Conservation (phyloP, 2,888 invertebrate genomes). For the Chydorus sphaericus region DNA sequence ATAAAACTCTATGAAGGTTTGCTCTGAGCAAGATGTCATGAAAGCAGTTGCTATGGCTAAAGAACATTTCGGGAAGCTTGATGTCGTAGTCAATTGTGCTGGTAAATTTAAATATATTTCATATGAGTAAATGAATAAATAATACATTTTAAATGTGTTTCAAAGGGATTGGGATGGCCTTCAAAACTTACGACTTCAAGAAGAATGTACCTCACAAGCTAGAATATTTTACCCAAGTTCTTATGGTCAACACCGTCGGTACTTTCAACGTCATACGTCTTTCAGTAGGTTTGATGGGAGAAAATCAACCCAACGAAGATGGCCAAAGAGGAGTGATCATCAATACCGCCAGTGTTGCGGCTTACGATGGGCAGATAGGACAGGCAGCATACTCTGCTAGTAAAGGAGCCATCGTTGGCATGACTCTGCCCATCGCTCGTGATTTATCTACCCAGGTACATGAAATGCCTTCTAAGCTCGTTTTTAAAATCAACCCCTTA, state of each 20-base stretch:
- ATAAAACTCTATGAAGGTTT: slow-evolving; percentile 41
- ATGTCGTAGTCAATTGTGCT: slow-evolving; percentile 87
- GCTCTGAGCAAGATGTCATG: slow-evolving; percentile 63
- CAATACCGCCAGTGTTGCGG: slow-evolving; percentile 90
- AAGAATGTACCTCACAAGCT: slow-evolving; percentile 55
- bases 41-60: slow-evolving; percentile 53
- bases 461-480: too few relatives aligned
- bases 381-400: slow-evolving; percentile 88
- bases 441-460: slow-evolving; percentile 56
- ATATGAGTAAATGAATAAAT: neutral
- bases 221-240: slow-evolving; percentile 56
- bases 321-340: slow-evolving; percentile 86
- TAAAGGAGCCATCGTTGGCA: slow-evolving; percentile 79
- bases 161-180: slow-evolving; percentile 52
- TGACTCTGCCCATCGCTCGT: slow-evolving; percentile 91
- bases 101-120: slow-evolving; percentile 37
- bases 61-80: slow-evolving; percentile 66
- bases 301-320: slow-evolving; percentile 63
- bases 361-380: slow-evolving; percentile 91
- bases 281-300: slow-evolving; percentile 62
- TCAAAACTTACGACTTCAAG: slow-evolving; percentile 76
- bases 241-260: slow-evolving; percentile 74
- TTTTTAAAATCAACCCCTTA: too few relatives aligned
- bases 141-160: neutral
- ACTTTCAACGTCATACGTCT: slow-evolving; percentile 87